Percentiles rank a stretch among this genome's conserved stretches.
These are phyloP conservation scores for Lethenteron camtschaticum DNA, from an alignment of 2,113 vertebrate species.

Conservation along the genomic window DNA sequence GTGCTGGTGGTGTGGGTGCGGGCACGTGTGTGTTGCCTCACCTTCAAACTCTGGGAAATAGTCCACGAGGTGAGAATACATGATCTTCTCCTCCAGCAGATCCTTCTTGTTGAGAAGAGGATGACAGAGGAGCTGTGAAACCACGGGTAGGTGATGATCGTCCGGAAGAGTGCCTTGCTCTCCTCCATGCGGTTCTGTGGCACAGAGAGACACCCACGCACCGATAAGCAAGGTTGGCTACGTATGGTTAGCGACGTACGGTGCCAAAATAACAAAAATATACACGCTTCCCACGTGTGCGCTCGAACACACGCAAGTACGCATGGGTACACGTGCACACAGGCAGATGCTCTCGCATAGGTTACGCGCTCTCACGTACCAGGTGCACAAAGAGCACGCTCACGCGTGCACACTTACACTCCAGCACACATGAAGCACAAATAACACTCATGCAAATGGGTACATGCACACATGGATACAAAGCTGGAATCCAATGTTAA, in stretches of 20 bases:
- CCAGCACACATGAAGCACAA: neutral
- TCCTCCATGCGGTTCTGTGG: conserved; percentile 47
- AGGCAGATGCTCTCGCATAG: neutral
- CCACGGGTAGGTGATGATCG: conserved; percentile 36
- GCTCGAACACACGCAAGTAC: neutral
- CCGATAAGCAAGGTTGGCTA: neutral
- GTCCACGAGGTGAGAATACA: conserved; percentile 33
- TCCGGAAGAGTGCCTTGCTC: conserved; percentile 58
- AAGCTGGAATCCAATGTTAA: no score
- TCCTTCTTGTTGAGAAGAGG: conserved; percentile 67
- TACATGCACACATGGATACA: neutral
- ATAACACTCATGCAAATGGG: neutral
- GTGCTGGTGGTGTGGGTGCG: no score
- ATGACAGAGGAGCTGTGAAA: conserved; percentile 54
- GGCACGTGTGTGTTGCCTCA: conserved; percentile 17
- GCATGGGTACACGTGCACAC: neutral
- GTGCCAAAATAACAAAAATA: neutral
- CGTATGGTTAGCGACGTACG: neutral
- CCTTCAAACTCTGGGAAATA: conserved; percentile 46
- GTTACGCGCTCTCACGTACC: neutral
- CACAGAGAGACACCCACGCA: neutral
- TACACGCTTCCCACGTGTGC: neutral
- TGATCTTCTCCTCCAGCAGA: conserved; percentile 51
- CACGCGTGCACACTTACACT: neutral
- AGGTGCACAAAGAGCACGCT: neutral